These are phyloP conservation scores for Channallabes apus DNA, from an alignment of 2,797 vertebrate genomes.

Conservation along the genomic window DNA sequence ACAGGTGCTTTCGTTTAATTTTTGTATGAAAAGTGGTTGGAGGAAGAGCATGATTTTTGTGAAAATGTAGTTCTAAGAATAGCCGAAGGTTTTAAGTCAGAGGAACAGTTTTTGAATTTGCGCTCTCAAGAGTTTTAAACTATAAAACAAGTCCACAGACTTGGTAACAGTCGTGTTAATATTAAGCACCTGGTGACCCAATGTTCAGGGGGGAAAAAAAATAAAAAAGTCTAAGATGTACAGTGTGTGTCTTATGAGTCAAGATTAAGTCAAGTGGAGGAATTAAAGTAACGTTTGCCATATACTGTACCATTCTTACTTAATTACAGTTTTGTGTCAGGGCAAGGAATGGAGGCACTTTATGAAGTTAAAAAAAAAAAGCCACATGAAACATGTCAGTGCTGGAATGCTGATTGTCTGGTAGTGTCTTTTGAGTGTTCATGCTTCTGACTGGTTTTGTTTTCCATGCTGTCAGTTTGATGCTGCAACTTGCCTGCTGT, in stretches of 20 bases:
- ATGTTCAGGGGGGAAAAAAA: no score
- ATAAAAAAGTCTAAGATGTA: background rate
- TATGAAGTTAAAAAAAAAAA: conserved; percentile 17
- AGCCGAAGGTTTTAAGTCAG: background rate
- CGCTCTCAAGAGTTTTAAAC: background rate
- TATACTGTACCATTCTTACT: background rate
- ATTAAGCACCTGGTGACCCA: background rate
- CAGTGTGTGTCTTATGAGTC: background rate
- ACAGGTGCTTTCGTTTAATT: background rate
- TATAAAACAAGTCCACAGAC: background rate
- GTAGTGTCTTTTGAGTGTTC: conserved; percentile 21
- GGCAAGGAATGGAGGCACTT: conserved; percentile 12
- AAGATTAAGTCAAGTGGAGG: background rate
- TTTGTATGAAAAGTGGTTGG: background rate
- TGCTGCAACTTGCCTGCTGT: conserved; percentile 20
- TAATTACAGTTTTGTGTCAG: conserved; percentile 26
- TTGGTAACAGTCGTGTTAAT: conserved; percentile 6
- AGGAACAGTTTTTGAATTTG: background rate
- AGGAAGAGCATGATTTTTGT: background rate
- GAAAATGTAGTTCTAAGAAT: background rate
- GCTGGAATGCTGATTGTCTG: conserved; percentile 49
- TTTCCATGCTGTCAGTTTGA: conserved; percentile 27
- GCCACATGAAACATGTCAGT: background rate
- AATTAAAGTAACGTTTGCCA: conserved; percentile 1
- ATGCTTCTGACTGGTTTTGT: conserved; percentile 34